Evolutionary conservation across 2,888 invertebrate species (phyloP).

Genomic region (Molorchus minor): DNA sequence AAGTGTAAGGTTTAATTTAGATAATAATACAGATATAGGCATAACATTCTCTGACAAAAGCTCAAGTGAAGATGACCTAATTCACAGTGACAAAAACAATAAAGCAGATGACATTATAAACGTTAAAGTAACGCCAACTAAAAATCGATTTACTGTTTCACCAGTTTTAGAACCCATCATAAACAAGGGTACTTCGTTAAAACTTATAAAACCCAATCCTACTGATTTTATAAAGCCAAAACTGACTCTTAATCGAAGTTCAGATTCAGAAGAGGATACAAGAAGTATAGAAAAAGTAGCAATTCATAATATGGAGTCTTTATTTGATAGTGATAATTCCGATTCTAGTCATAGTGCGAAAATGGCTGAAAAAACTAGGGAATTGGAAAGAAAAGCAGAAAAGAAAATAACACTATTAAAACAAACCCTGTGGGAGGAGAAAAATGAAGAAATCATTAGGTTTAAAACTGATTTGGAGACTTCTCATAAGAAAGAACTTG

Average conservation of each 20-base stretch:
- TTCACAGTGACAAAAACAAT: conserved; percentile 44
- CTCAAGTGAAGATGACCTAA: conserved; percentile 53
- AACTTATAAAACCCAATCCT: conserved; percentile 68
- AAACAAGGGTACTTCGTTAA: conserved; percentile 49
- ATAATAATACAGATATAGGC: conserved; percentile 62
- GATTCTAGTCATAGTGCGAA: conserved; percentile 44
- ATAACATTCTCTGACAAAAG: conserved; percentile 60
- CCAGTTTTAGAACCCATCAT: conserved; percentile 50
- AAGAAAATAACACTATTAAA: conserved; percentile 67
- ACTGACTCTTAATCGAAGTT: conserved; percentile 64
- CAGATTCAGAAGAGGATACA: conserved; percentile 66
- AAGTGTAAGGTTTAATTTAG: conserved; percentile 75
- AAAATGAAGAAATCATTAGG: conserved; percentile 59
- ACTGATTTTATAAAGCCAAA: conserved; percentile 70
- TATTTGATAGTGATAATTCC: conserved; percentile 44
- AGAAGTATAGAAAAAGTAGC: conserved; percentile 53
- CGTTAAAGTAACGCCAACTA: conserved; percentile 49
- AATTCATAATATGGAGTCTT: conserved; percentile 40
- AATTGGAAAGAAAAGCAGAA: conserved; percentile 58
- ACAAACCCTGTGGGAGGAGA: conserved; percentile 66
- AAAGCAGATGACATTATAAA: conserved; percentile 51
- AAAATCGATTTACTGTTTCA: conserved; percentile 54
- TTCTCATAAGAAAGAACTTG: conserved; percentile 64
- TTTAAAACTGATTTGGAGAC: conserved; percentile 59
- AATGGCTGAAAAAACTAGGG: conserved; percentile 39